These are phyloP conservation scores for Trematocara variabile DNA, from an alignment of 2,113 vertebrate genomes.

Conservation along the genomic window DNA sequence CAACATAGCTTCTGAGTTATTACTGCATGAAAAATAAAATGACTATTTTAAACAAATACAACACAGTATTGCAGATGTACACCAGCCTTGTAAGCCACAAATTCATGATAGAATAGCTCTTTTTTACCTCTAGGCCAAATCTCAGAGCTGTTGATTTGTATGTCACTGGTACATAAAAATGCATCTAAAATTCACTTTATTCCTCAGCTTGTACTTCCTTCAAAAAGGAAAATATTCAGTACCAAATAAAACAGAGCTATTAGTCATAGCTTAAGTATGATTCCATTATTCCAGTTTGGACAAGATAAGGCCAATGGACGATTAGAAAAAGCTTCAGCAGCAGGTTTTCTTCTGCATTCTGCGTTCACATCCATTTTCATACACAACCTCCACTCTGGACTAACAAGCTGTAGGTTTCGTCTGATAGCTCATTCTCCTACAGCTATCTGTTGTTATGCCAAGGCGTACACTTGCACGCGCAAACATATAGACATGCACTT, in stretches of 20 bases:
- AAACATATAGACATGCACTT: conserved; percentile 35
- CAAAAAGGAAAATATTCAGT: neutral
- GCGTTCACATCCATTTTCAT: conserved; percentile 33
- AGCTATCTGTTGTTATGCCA: conserved; percentile 49
- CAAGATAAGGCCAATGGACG: conserved; percentile 27
- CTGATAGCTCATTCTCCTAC: conserved; percentile 41
- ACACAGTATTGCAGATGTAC: neutral
- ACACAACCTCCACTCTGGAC: conserved; percentile 38
- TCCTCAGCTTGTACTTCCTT: neutral
- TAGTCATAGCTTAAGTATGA: conserved; percentile 39
- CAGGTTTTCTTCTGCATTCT: conserved; percentile 28
- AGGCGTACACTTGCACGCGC: conserved; percentile 10
- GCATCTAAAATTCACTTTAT: neutral
- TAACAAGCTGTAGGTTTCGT: conserved; percentile 53
- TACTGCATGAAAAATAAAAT: neutral
- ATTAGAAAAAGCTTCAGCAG: conserved; percentile 41
- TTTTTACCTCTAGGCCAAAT: neutral
- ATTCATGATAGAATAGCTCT: neutral
- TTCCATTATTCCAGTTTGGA: conserved; percentile 38
- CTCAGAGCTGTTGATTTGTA: conserved; percentile 2
- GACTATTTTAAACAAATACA: neutral
- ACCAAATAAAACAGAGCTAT: conserved; percentile 23
- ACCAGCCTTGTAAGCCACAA: neutral
- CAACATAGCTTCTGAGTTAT: neutral
- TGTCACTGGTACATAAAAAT: neutral